A percentile compares a stretch with the other conserved stretches of the same genome.
phyloP scores from a whole-genome alignment of 2,113 vertebrate species.

The Brachyhypopomus gauderio region DNA sequence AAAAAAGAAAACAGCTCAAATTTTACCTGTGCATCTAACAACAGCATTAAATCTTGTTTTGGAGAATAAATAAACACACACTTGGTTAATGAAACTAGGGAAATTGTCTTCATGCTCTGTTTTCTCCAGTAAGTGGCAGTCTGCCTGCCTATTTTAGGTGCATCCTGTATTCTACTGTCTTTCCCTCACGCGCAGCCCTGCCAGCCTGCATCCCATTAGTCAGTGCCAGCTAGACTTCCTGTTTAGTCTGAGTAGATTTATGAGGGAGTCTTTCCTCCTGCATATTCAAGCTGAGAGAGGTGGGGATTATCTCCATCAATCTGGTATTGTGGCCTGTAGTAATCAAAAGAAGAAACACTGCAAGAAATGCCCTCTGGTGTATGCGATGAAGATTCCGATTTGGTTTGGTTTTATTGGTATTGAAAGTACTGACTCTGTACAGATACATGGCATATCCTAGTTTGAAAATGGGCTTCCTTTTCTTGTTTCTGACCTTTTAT shows the following conservation, averaged over 20 bases:
- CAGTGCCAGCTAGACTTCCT: constrained; percentile 55
- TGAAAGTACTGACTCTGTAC: no score
- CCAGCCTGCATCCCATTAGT: constrained; percentile 35
- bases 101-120: background rate
- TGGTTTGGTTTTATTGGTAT: background rate
- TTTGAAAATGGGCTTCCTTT: no score
- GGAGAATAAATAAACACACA: background rate
- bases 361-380: background rate
- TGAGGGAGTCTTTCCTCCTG: constrained; percentile 1
- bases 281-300: background rate
- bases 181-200: constrained; percentile 14
- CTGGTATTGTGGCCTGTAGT: background rate
- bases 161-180: constrained; percentile 52
- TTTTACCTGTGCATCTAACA: background rate
- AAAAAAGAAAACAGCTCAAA: background rate
- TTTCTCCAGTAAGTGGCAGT: constrained; percentile 20
- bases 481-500: no score
- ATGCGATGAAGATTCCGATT: background rate
- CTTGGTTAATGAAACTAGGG: background rate
- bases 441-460: no score
- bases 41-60: background rate
- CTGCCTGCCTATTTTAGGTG: constrained; percentile 46
- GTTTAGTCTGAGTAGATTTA: constrained; percentile 43
- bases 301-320: background rate
- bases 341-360: background rate